phyloP scores from a whole-genome alignment of 2,888 invertebrate species.

The Acrobasis repandana region DNA sequence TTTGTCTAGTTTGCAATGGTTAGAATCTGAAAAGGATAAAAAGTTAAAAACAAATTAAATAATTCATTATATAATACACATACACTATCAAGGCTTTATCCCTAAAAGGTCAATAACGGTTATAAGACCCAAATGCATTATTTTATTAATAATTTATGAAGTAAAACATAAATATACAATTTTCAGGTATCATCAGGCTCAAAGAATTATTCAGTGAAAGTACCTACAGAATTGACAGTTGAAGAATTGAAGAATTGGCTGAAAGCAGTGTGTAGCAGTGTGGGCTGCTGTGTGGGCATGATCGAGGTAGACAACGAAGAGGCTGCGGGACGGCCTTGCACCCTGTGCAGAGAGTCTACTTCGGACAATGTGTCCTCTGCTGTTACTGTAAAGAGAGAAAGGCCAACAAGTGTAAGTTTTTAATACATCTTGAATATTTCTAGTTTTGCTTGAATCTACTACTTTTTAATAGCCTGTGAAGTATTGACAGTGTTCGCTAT shows the following conservation, averaged over 20 bases:
- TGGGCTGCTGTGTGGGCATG: slow-evolving; percentile 82
- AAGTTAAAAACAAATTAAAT: no score
- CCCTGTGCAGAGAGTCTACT: slow-evolving; percentile 70
- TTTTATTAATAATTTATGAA: no score
- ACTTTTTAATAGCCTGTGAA: no score
- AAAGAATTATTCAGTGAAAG: slow-evolving; percentile 81
- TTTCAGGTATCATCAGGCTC: slow-evolving; percentile 65
- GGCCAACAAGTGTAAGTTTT: slow-evolving; percentile 61
- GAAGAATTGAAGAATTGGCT: slow-evolving; percentile 80
- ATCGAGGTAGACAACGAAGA: slow-evolving; percentile 77
- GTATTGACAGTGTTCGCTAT: no score
- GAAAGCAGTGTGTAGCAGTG: slow-evolving; percentile 71
- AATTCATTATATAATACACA: no score
- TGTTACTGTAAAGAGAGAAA: slow-evolving; percentile 43
- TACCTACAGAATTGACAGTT: slow-evolving; percentile 73
- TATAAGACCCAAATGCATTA: no score
- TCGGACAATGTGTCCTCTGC: slow-evolving; percentile 59
- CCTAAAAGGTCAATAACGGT: no score
- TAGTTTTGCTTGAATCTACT: no score
- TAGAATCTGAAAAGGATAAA: no score
- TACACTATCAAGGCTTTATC: no score
- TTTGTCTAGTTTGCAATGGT: no score
- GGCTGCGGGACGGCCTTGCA: slow-evolving; percentile 68
- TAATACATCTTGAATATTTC: no score
- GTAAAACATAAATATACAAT: slow-evolving; percentile 5